Conservation (phyloP, 2,888 invertebrate genomes). For the Drosophila meridionalis region DNA sequence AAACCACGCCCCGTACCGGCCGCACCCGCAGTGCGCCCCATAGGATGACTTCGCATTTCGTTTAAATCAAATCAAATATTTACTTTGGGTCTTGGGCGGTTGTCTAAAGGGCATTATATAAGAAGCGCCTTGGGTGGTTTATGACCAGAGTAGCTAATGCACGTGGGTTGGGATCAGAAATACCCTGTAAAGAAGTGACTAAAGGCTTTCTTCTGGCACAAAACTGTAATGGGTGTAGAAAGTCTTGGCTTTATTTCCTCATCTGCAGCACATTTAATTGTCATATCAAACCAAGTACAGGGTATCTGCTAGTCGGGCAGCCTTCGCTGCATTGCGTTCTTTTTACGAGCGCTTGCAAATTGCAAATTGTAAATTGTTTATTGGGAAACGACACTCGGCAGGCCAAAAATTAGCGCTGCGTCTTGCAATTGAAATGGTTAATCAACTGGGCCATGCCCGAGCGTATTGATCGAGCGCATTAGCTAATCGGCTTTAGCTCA, state of each 20-base stretch:
- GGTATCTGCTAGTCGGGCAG: background rate
- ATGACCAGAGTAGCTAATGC: constrained; percentile 30
- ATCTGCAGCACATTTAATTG: background rate
- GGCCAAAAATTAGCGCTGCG: constrained; percentile 25
- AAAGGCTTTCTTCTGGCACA: background rate
- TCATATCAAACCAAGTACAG: background rate
- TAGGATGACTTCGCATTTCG: constrained; percentile 69
- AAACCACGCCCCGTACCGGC: constrained; percentile 4
- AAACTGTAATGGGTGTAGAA: background rate
- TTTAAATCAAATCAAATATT: constrained; percentile 78
- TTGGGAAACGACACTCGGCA: constrained; percentile 17
- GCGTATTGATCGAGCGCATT: constrained; percentile 51
- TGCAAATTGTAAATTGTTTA: constrained; percentile 31
- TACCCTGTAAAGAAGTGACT: constrained; percentile 1
- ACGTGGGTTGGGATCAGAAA: background rate
- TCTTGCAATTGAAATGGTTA: constrained; percentile 53
- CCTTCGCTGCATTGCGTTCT: background rate
- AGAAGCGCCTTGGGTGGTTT: constrained; percentile 73
- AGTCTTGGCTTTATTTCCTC: background rate
- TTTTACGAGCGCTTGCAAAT: constrained; percentile 35
- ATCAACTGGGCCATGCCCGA: constrained; percentile 22
- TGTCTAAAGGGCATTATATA: constrained; percentile 64
- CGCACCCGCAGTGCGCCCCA: constrained; percentile 2
- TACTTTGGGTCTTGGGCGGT: constrained; percentile 51
- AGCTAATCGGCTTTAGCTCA: constrained; percentile 45